phyloP scores from a whole-genome alignment of 2,113 vertebrate genomes.

The Hucho hucho region DNA sequence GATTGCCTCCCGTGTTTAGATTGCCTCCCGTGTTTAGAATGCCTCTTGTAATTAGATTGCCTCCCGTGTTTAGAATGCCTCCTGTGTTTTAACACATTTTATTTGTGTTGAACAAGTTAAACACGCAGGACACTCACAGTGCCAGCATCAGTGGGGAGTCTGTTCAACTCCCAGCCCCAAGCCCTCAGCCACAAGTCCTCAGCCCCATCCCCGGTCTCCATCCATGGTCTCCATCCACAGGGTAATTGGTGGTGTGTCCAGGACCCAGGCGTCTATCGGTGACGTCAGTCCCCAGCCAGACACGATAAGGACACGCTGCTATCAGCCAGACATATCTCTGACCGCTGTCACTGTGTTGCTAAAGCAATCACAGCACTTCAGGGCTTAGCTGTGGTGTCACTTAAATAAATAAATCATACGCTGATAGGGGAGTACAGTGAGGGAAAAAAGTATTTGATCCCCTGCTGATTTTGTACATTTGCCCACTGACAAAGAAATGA shows the following conservation, averaged over 20 bases:
- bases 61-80: too few species aligned
- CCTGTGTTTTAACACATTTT: constrained; percentile 70
- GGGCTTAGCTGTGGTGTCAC: background rate
- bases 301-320: constrained; percentile 37
- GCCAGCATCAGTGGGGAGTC: constrained; percentile 46
- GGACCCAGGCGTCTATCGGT: background rate
- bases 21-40: too few species aligned
- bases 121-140: constrained; percentile 69
- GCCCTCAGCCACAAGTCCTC: too few species aligned
- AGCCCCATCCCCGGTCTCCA: constrained; percentile 11
- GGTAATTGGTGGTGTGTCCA: constrained; percentile 38
- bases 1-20: too few species aligned
- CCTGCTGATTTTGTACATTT: too few species aligned
- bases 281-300: too few species aligned
- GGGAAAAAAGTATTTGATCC: too few species aligned
- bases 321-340: constrained; percentile 14
- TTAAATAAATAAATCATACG: background rate
- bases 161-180: constrained; percentile 6
- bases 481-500: too few species aligned
- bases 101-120: constrained; percentile 74
- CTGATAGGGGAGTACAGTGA: constrained; percentile 1
- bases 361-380: background rate
- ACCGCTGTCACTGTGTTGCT: constrained; percentile 7
- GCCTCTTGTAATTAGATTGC: too few species aligned
- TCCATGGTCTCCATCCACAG: constrained; percentile 7